Percentiles rank a stretch among this genome's conserved stretches.
phyloP scores from a whole-genome alignment of 2,113 vertebrate species.

The Aldabrachelys gigantea region DNA sequence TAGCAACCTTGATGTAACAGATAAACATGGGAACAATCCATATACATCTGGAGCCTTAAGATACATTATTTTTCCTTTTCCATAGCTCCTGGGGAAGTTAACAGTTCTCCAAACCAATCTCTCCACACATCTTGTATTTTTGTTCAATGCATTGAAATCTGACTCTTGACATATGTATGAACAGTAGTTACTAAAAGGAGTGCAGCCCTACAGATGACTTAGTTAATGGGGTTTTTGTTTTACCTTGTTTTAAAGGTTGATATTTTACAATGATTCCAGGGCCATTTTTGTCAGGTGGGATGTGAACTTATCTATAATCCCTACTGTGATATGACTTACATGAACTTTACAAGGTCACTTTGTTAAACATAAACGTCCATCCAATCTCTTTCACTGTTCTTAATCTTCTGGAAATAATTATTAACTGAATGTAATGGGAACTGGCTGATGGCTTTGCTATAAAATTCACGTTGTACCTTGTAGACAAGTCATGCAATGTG shows the following conservation, averaged over 20 bases:
- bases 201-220: not conserved
- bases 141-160: not conserved
- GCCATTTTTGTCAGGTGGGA: not conserved
- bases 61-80: not conserved
- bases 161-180: not conserved
- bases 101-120: not conserved
- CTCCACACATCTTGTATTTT: not conserved
- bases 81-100: not conserved
- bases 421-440: slow-evolving; percentile 65
- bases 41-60: not conserved
- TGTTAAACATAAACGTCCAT: slow-evolving; percentile 68
- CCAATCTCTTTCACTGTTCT: slow-evolving; percentile 42
- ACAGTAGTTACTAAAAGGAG: slow-evolving; percentile 4
- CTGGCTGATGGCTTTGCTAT: not conserved
- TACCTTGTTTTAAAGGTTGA: not conserved
- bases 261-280: slow-evolving; percentile 13
- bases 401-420: slow-evolving; percentile 65
- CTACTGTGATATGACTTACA: slow-evolving; percentile 46
- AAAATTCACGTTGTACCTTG: slow-evolving; percentile 21
- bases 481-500: not conserved
- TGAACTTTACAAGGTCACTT: slow-evolving; percentile 68
- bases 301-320: slow-evolving; percentile 64
- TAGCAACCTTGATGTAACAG: not conserved
- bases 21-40: not conserved
- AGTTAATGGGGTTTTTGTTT: not conserved